Base-by-base conservation (phyloP, 2,888 invertebrate species). In the Myopa testacea region DNA sequence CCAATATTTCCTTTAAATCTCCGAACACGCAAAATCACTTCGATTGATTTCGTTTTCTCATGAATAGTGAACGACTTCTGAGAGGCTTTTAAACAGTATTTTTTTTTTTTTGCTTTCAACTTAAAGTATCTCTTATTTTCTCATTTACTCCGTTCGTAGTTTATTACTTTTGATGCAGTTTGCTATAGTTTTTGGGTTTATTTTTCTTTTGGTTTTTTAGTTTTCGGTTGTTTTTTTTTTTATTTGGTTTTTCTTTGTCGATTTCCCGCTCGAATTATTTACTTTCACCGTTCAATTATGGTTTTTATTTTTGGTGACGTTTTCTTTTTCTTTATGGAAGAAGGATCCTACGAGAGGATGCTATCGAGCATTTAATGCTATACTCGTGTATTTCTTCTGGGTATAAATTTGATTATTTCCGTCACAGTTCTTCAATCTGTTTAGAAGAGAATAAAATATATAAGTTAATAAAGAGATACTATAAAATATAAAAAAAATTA, bases 21-120 rank as follows among this genome's bases (percentile, higher is more conserved):
- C 45, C 16, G 45, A 40, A 40, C 71, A 58, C 12, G 38, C 71
- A 71, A 71, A 70, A 55, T 70, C 71, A 58, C 40, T 58, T 58
- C 19, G 38, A 71, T 71, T 71, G 71, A 60, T 71, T 71, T 71
- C 14, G 1, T 60, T 60, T 55, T 55, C 45, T 0, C 45, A 45
- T 45, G 45, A 45, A 45, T 45, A 8, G 7, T 45, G 4, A 45
- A 45, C 45, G 45, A 45, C 2, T 45, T 45, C 45, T 45, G 45
- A 45, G 6, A 16, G 55, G 55, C 4, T 55, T 55, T 55, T 2
- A 26, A 26, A 26, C 26, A 26, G 26, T 50, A 8, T 50, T 14
- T 50, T 50, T 3, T 50, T 50, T 50, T 50, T 14, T 50, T 50
- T 3, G 3, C 14, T 50, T 50, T 50, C 1, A 50, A 10, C 14